Base-by-base conservation (phyloP, 2,113 vertebrate species). In the Apteryx mantelli region DNA sequence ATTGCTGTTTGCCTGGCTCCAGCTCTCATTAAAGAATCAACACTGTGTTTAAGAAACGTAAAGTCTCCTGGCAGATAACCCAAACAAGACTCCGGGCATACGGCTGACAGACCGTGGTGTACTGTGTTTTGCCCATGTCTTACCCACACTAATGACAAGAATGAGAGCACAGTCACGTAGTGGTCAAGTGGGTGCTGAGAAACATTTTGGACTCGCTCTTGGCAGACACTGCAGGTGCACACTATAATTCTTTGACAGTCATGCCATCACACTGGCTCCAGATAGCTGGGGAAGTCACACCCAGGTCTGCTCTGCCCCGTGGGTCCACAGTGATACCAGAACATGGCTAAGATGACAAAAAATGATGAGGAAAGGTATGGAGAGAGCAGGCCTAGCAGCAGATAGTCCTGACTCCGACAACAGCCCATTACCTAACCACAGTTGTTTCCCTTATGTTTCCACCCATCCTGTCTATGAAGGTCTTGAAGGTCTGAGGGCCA, bases 161-260 rank as follows among this genome's bases (percentile, higher is more conserved):
- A 0, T 7, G 28, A 66, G 9, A 77, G 1, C 2, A 0, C 17
- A 79, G 26, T 2, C 40, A 2, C 4, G 8, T 13, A 20, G 50
- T 1, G 40, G 5, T 10, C 52, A 19, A 13, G 71, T 25, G 44
- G 24, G 12, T 55, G 52, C 19, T 30, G 18, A 55, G 26, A 40
- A 32, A 28, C 26, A 32, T 19, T 55, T 40, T 55, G 70, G n/a
- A 38, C 21, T 74, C 20, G 14, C 24, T 20, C 56, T 36, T 80
- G n/a, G 32, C 14, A 12, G 44, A 6, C 1, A 4, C 16, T 32
- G 8, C 21, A 38, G 34, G 19, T 64, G 38, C 5, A 0, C 17
- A 10, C 38, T 63, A 2, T 6, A 5, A 3, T 3, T 19, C 55
- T 64, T 50, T 64, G 36, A 40, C 17, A 19, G 56, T 60, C 28